These are phyloP conservation scores for Cabera pusaria DNA, from an alignment of 2,888 invertebrate species.

Conservation along the genomic window DNA sequence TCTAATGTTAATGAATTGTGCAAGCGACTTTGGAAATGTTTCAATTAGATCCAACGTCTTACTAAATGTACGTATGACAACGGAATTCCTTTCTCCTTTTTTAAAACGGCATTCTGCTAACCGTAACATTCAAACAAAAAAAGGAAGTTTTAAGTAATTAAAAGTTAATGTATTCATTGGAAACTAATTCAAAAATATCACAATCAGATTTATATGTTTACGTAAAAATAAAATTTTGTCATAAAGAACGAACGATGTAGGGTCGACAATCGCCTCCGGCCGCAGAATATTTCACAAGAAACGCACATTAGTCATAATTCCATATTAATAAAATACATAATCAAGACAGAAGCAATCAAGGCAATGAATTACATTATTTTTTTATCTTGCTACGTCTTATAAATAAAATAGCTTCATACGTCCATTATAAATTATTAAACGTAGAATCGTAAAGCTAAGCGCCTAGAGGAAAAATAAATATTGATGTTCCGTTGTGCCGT, in stretches of 20 bases:
- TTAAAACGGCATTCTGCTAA: slow-evolving; percentile 2
- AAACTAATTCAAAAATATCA: slow-evolving; percentile 60
- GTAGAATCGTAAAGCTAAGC: slow-evolving; percentile 43
- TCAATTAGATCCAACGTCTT: slow-evolving; percentile 46
- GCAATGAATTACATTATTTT: slow-evolving; percentile 36
- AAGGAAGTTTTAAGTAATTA: slow-evolving; percentile 14
- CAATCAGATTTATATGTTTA: slow-evolving; percentile 47
- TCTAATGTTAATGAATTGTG: slow-evolving; percentile 69
- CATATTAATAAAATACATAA: slow-evolving; percentile 30
- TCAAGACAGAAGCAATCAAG: slow-evolving; percentile 35
- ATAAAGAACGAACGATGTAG: slow-evolving; percentile 24
- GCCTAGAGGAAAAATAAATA: slow-evolving; percentile 66
- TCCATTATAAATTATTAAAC: slow-evolving; percentile 15
- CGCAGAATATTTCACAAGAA: slow-evolving; percentile 17
- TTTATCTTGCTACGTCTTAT: slow-evolving; percentile 9
- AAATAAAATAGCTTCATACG: slow-evolving; percentile 25
- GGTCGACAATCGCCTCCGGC: slow-evolving; percentile 27
- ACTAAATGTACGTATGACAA: slow-evolving; percentile 26
- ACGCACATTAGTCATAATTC: slow-evolving; percentile 18
- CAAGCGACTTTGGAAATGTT: slow-evolving; percentile 62
- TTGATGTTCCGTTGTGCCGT: slow-evolving; percentile 54
- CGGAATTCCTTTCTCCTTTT: slow-evolving; percentile 11
- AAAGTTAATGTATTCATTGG: slow-evolving; percentile 49
- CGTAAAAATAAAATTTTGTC: slow-evolving; percentile 29
- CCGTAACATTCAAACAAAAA: slow-evolving; percentile 14